Conservation (phyloP, 1,140 invertebrate species). For the Archivesica marissinica region DNA sequence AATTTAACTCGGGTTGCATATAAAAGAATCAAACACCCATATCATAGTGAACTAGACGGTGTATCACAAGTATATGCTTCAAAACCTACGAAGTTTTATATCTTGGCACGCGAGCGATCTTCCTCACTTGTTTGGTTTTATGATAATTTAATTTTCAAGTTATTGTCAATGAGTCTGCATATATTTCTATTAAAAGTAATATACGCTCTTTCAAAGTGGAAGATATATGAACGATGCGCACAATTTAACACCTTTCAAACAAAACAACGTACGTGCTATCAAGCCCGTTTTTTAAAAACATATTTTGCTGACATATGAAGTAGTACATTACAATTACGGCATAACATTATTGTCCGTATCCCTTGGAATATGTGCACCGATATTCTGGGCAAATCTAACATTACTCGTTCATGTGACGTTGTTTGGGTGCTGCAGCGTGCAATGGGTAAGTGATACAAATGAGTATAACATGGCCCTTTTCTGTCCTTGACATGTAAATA, state of each 20-base stretch:
- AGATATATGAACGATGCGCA: not conserved
- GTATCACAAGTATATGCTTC: not conserved
- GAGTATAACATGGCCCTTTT: too few species aligned
- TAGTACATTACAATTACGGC: too few species aligned
- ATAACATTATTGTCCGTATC: too few species aligned
- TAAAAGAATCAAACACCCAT: slow-evolving; percentile 1
- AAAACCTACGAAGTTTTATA: not conserved
- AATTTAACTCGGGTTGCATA: slow-evolving; percentile 19
- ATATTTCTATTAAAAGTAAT: slow-evolving; percentile 28
- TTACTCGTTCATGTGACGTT: too few species aligned
- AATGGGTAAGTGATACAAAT: too few species aligned
- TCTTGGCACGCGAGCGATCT: slow-evolving; percentile 8
- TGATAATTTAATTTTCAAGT: not conserved
- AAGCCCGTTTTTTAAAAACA: too few species aligned
- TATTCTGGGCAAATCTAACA: too few species aligned
- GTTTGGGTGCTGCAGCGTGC: too few species aligned
- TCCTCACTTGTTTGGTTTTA: not conserved
- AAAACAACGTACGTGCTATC: too few species aligned
- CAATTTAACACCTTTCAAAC: slow-evolving; percentile 9
- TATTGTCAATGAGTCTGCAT: not conserved
- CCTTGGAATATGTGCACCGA: too few species aligned
- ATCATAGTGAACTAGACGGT: slow-evolving; percentile 9
- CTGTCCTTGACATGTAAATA: too few species aligned
- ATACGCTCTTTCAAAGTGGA: not conserved
- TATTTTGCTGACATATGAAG: too few species aligned